Base-by-base conservation (phyloP, 2,888 invertebrate species). In the Napeogenes inachia region DNA sequence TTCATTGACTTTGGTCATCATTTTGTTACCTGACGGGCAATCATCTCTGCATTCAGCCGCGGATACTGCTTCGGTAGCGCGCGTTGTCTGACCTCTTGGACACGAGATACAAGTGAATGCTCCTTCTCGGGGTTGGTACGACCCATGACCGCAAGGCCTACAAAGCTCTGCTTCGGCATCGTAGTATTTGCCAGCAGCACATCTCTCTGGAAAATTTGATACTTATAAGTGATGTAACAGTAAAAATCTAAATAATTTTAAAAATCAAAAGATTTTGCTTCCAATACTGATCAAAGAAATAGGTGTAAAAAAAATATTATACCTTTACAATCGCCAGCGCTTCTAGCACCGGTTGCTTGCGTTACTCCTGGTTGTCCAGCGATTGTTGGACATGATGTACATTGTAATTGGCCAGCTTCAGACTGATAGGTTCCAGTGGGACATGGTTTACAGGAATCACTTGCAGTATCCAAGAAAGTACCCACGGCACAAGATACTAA, bases 181-280 rank as follows among this genome's bases (percentile, higher is more conserved):
- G 84, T 97, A 97, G 86, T 95, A 98, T 89, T 98, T 97, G 65
- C 98, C 98, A 65, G 97, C 95, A 4, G 97, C 96, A 79, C 98
- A 99, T 68, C 96, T 94, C 86, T 98, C 98, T 94, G 76, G 10
- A 63, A 65, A 47, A n/a, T 38, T 45, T 8, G 4, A 8, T 54
- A 32, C 33, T 21, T 21, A 21, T 21, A 21, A 21, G 21, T 21
- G 21, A 21, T 21, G 21, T 21, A 21, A 21, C 21, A 21, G 21
- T 1, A 21, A 21, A 21, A 1, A 21, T 21, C 21, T 21, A 21
- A 21, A 21, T 21, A 21, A 21, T 21, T 21, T 21, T 21, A 21
- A 21, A 21, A 21, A 21, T 21, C 21, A 21, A 21, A 21, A 21
- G 21, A 21, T 21, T 21, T 21, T 21, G 21, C 21, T 21, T 1